Base-by-base conservation (phyloP, 2,797 vertebrate species). In the Onychomys torridus region DNA sequence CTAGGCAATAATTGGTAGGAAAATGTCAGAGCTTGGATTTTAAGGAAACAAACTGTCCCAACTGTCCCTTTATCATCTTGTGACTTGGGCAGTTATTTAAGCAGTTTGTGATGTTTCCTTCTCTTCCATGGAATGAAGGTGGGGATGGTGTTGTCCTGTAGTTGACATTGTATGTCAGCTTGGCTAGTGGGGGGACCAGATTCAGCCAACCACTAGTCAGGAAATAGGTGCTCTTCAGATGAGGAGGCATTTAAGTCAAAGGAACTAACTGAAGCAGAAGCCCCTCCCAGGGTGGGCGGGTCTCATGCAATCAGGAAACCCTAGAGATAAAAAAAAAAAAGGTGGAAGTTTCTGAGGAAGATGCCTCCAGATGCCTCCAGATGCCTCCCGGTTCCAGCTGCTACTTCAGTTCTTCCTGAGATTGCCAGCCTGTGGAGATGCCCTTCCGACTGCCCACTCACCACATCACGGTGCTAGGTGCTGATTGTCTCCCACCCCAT, bases 361-460 rank as follows among this genome's bases (percentile, higher is more conserved):
- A 73, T 67, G 65, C 37, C 40, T n/a, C 46, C 46, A 55, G 40
- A 16, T 55, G 12, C 27, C 34, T 91, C 46, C 46, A 55, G 40
- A 16, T 55, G 12, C 27, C 34, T 91, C 25, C 8, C 27, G 61
- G 52, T 55, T 4, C 0, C 8, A 21, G 43, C 6, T 34, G 14
- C 19, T 34, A 1, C 0, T 2, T 29, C 0, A 16, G 0, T 1
- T 12, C 14, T 10, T 79, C 17, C 73, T 14, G 10, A 16, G 46
- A 32, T 81, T 69, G 27, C 43, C 32, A 16, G 32, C 40, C 69
- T 61, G 27, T 10, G 4, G 19, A 4, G 17, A 27, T 46, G 12
- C 9, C 23, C 27, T 63, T 8, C 21, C 0, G 52, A 11, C 4
- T 10, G 2, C 1, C 17, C 5, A 63, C 14, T 76, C 23, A 14